Evolutionary conservation across 37 sponge, comb jelly and placozoan species (phyloP), one percentile per base, ranked within the genome.

Genomic region (Chondrosia reniformis): DNA sequence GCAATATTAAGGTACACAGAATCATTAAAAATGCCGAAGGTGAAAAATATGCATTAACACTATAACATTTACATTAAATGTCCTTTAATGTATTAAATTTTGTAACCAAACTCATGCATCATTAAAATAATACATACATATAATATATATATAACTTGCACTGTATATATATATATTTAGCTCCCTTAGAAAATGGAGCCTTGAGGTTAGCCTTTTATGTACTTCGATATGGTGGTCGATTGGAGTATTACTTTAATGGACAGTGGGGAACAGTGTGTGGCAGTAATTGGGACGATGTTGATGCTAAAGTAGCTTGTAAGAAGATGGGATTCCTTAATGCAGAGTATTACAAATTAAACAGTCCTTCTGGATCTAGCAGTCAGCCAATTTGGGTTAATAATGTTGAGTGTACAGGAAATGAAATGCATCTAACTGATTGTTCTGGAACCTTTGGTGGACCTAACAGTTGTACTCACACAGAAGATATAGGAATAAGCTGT

Each of bases 191-290:
- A n/a, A n/a, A n/a, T n/a, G n/a, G n/a, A n/a, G n/a, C n/a, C n/a
- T n/a, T n/a, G n/a, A n/a, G n/a, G n/a, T n/a, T n/a, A n/a, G n/a
- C n/a, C n/a, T n/a, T n/a, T n/a, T n/a, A n/a, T n/a, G n/a, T n/a
- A n/a, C n/a, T n/a, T n/a, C n/a, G n/a, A n/a, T 69, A 39, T 69
- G 72, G 36, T 17, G 72, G 72, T 40, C 72, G 72, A 4, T n/a
- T 69, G 3, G 72, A 69, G 72, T 4, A 43, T 40, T 69, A 69
- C 36, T 21, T 39, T 24, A 40, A 40, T 8, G 44, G 72, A 36
- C 24, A 40, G 42, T 69, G 72, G 72, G 72, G 72, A 13, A 69
- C 72, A 17, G 72, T 69, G 25, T 69, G 72, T 69, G 43, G 42
- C 22, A 25, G 42, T 40, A 34, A 44, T 69, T 69, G 72, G 72